A percentile compares a stretch with the other conserved stretches of the same genome.
Evolutionary conservation across 1,140 invertebrate species (phyloP).

Genomic region (Drosophila suzukii): DNA sequence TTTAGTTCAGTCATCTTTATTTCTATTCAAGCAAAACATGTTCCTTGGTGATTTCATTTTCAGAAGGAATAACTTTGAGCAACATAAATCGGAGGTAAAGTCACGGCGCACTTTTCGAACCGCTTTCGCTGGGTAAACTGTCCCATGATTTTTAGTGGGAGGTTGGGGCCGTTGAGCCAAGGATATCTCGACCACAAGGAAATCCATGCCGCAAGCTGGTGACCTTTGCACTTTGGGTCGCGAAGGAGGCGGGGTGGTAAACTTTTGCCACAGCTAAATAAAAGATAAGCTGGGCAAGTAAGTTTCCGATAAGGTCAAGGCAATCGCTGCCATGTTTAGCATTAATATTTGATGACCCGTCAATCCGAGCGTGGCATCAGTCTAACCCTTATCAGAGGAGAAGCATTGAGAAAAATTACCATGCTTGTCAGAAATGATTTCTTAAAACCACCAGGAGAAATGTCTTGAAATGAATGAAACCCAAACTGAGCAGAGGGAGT

Average conservation of each 20-base stretch:
- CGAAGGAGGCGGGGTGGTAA: constrained; percentile 8
- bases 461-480: not conserved
- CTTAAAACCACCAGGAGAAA: not conserved
- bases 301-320: constrained; percentile 53
- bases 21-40: not conserved
- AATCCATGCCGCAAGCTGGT: constrained; percentile 33
- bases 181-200: constrained; percentile 11
- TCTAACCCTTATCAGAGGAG: constrained; percentile 47
- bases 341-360: constrained; percentile 57
- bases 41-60: not conserved
- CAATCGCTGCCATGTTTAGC: constrained; percentile 44
- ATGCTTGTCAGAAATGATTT: constrained; percentile 8
- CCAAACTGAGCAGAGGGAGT: not conserved
- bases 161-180: constrained; percentile 7
- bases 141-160: constrained; percentile 29
- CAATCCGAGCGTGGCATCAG: constrained; percentile 33
- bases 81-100: constrained; percentile 48
- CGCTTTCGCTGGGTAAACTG: constrained; percentile 34
- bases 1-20: too few species aligned
- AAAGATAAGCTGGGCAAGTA: constrained; percentile 53
- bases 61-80: not conserved
- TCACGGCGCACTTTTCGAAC: constrained; percentile 35
- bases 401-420: not conserved
- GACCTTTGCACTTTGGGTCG: constrained; percentile 48
- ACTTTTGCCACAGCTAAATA: constrained; percentile 49